Evolutionary conservation across 2,113 vertebrate genomes (phyloP).

Genomic region (Cygnus atratus): DNA sequence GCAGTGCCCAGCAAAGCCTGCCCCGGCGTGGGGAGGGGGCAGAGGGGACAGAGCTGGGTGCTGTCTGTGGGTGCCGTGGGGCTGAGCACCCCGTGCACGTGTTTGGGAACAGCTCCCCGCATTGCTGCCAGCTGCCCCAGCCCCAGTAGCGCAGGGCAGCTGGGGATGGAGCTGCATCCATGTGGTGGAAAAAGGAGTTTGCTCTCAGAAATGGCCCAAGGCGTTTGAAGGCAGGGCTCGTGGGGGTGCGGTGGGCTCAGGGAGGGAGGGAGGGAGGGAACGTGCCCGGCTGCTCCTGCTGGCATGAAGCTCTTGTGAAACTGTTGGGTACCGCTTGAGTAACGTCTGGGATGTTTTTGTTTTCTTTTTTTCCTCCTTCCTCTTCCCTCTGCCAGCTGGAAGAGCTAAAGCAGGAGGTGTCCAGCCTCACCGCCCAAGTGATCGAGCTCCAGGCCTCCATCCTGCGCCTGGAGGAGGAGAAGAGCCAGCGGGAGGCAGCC

Average conservation of each 20-base stretch:
- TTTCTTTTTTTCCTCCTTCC: background rate
- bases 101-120: background rate
- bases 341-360: accelerated
- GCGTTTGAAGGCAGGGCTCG: accelerated
- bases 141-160: accelerated
- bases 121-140: background rate
- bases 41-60: background rate
- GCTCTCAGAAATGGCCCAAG: background rate
- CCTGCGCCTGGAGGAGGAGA: slow-evolving; percentile 70
- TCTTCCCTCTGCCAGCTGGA: slow-evolving; percentile 74
- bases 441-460: slow-evolving; percentile 68
- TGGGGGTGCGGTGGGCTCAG: background rate
- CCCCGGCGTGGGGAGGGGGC: background rate
- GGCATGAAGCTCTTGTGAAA: background rate
- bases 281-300: too few species aligned
- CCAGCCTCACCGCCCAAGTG: slow-evolving; percentile 56
- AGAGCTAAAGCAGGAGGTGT: slow-evolving; percentile 79
- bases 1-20: background rate
- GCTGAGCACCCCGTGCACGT: background rate
- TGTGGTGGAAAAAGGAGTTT: accelerated
- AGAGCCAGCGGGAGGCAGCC: slow-evolving; percentile 32
- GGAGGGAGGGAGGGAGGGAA: background rate
- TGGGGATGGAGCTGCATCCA: background rate
- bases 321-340: background rate
- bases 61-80: background rate